Evolutionary conservation across 2,113 vertebrate genomes (phyloP).

Genomic region (Ptychochromis oligacanthus): DNA sequence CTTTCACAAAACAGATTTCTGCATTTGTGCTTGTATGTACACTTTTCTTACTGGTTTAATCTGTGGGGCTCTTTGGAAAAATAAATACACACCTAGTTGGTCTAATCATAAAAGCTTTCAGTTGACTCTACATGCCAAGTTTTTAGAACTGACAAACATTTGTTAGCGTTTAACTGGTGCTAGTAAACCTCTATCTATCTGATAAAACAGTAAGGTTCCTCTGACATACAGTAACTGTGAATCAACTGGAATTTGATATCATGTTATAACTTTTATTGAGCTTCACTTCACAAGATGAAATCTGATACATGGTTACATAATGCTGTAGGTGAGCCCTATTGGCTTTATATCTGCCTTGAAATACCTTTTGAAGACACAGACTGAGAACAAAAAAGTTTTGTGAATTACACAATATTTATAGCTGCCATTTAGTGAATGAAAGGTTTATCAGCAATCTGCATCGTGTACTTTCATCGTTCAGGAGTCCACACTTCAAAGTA

Average conservation of each 20-base stretch:
- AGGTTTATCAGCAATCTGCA: neutral
- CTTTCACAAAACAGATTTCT: too few species aligned
- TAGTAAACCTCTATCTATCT: neutral
- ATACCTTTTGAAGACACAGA: neutral
- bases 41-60: too few species aligned
- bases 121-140: neutral
- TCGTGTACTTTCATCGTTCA: conserved; percentile 1
- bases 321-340: neutral
- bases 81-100: neutral
- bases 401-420: neutral
- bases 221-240: neutral
- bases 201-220: neutral
- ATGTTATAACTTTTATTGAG: neutral
- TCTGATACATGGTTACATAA: neutral
- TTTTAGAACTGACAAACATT: neutral
- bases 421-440: neutral
- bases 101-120: neutral
- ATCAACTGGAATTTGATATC: conserved; percentile 5
- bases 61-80: neutral
- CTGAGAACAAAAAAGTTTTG: neutral
- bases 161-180: neutral
- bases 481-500: neutral
- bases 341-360: neutral
- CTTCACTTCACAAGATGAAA: neutral
- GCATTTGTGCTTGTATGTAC: too few species aligned